Evolutionary conservation across 2,888 invertebrate species (phyloP).

Genomic region (Meteorus cinctellus): DNA sequence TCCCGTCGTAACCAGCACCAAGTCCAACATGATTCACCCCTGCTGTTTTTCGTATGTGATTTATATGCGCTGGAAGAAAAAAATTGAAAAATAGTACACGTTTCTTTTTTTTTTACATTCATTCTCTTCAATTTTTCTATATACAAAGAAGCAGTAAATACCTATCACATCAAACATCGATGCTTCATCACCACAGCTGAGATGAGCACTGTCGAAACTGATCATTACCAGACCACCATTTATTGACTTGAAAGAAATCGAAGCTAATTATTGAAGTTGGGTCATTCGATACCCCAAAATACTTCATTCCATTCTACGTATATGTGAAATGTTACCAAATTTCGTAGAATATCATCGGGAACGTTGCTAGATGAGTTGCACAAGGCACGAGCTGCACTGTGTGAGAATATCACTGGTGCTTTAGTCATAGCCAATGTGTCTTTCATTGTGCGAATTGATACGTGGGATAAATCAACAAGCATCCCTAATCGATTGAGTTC

Average conservation of each 20-base stretch:
- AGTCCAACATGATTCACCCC: slow-evolving; percentile 81
- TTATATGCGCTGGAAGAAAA: slow-evolving; percentile 75
- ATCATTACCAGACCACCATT: slow-evolving; percentile 81
- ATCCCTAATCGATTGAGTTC: slow-evolving; percentile 84
- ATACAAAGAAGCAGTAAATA: slow-evolving; percentile 62
- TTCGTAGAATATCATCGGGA: slow-evolving; percentile 76
- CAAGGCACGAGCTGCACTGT: slow-evolving; percentile 78
- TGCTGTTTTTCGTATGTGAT: slow-evolving; percentile 79
- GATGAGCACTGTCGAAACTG: slow-evolving; percentile 78
- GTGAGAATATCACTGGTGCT: slow-evolving; percentile 81
- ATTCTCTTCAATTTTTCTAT: background rate
- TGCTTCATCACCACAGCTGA: slow-evolving; percentile 77
- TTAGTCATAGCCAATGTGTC: slow-evolving; percentile 77
- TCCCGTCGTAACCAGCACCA: slow-evolving; percentile 78
- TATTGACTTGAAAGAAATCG: slow-evolving; percentile 73
- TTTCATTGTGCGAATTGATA: slow-evolving; percentile 79
- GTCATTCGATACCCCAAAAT: background rate
- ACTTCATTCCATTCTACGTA: background rate
- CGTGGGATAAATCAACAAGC: slow-evolving; percentile 81
- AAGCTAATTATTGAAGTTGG: slow-evolving; percentile 11
- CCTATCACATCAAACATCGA: slow-evolving; percentile 78
- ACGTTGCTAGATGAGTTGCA: slow-evolving; percentile 79
- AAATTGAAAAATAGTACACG: slow-evolving; percentile 28
- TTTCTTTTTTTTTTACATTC: background rate
- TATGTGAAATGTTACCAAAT: slow-evolving; percentile 67